These are phyloP conservation scores for Cynopterus brachyotis DNA, from an alignment of 2,113 vertebrate species.

Conservation along the genomic window DNA sequence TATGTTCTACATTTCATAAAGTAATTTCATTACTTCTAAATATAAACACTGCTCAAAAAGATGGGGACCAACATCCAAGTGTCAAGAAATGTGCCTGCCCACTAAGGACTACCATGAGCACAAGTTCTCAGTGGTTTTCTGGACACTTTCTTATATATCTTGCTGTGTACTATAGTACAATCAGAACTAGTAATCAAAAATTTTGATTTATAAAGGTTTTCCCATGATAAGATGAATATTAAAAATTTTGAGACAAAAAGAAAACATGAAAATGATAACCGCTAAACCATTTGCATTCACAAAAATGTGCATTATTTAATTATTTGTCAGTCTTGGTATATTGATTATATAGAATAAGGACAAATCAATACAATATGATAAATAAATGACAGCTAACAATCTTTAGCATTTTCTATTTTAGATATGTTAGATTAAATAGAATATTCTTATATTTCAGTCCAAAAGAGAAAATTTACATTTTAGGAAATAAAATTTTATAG, in stretches of 20 bases:
- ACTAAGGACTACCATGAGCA: neutral
- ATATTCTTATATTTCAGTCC: neutral
- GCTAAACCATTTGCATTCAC: neutral
- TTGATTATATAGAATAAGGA: neutral
- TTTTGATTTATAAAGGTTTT: neutral
- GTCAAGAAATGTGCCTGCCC: neutral
- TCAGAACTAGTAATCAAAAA: neutral
- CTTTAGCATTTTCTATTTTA: neutral
- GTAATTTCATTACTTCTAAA: neutral
- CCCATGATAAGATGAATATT: neutral
- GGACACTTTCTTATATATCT: neutral
- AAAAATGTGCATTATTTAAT: neutral
- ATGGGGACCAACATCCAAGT: neutral
- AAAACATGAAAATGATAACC: neutral
- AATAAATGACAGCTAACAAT: neutral
- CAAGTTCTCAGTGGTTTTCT: neutral
- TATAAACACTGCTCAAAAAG: neutral
- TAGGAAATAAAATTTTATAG: neutral
- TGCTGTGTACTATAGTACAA: neutral
- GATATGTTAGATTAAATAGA: neutral
- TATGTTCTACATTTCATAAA: neutral
- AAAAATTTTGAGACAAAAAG: neutral
- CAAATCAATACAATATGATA: neutral
- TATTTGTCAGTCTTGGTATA: neutral
- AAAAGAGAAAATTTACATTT: neutral